phyloP scores from a whole-genome alignment of 2,888 invertebrate species.

The Harpagoxenus sublaevis region DNA sequence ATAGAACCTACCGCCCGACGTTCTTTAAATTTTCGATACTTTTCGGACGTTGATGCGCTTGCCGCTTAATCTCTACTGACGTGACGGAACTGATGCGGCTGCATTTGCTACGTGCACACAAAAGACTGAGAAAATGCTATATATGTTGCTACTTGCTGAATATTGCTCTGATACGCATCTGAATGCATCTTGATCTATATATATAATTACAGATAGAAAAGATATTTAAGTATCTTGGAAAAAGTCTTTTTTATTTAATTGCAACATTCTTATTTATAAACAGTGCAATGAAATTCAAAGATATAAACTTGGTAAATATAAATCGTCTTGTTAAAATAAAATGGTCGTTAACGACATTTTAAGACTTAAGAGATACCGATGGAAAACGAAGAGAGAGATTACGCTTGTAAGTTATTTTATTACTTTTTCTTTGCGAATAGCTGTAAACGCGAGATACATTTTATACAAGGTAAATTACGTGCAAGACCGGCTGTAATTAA shows the following conservation, averaged over 20 bases:
- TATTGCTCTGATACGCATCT: not conserved
- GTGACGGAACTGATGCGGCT: conserved; percentile 53
- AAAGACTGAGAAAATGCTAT: conserved; percentile 4
- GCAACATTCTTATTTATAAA: not conserved
- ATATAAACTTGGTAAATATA: conserved; percentile 34
- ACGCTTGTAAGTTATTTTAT: conserved; percentile 20
- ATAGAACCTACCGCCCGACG: conserved; percentile 40
- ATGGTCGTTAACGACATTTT: conserved; percentile 19
- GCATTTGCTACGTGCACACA: conserved; percentile 29
- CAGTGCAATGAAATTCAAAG: not conserved
- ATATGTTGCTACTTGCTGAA: not conserved
- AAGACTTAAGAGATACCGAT: conserved; percentile 26
- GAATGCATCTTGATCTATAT: not conserved
- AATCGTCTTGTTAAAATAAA: conserved; percentile 30
- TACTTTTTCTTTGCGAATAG: conserved; percentile 9
- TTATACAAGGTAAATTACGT: conserved; percentile 26
- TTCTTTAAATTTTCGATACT: conserved; percentile 66
- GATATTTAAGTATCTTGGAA: not conserved
- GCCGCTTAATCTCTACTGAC: conserved; percentile 49
- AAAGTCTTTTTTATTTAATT: conserved; percentile 20
- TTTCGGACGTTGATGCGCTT: conserved; percentile 60
- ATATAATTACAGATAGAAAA: not conserved
- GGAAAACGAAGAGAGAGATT: conserved; percentile 8
- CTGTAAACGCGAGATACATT: conserved; percentile 9
- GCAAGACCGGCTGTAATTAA: conserved; percentile 35